A percentile compares a stretch with the other conserved stretches of the same genome.
phyloP scores from a whole-genome alignment of 2,888 invertebrate genomes.

The Encarsia formosa region DNA sequence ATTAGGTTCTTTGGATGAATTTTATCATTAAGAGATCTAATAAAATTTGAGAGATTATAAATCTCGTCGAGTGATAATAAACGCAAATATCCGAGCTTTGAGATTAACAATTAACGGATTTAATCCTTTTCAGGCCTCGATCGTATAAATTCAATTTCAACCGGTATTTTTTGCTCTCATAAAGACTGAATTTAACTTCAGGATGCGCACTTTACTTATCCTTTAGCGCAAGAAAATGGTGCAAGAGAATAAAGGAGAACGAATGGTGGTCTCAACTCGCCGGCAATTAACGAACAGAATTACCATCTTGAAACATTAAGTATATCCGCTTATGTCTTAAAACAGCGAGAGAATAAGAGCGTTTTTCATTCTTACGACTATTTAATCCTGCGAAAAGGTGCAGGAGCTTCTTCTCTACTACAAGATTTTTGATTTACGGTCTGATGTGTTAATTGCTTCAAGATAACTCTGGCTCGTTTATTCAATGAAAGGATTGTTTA shows the following conservation, averaged over 20 bases:
- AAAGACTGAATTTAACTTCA: constrained; percentile 34
- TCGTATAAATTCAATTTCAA: constrained; percentile 32
- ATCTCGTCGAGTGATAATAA: too few species aligned
- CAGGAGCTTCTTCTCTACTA: background rate
- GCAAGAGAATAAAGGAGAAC: constrained; percentile 12
- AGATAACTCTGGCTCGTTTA: too few species aligned
- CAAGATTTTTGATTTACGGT: constrained; percentile 17
- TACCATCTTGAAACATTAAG: constrained; percentile 30
- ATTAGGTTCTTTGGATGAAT: too few species aligned
- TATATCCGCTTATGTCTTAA: constrained; percentile 26
- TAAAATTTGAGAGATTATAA: too few species aligned
- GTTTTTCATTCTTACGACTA: constrained; percentile 45
- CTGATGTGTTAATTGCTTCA: background rate
- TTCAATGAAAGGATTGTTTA: too few species aligned
- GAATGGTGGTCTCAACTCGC: too few species aligned
- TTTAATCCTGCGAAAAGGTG: constrained; percentile 24
- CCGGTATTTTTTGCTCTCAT: constrained; percentile 32
- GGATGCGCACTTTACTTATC: background rate
- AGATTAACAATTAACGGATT: constrained; percentile 47
- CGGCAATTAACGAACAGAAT: constrained; percentile 44
- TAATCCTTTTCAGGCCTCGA: constrained; percentile 36
- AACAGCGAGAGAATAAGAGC: constrained; percentile 29
- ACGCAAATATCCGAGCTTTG: constrained; percentile 24
- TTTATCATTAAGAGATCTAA: too few species aligned
- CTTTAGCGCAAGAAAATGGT: constrained; percentile 1